A percentile compares a stretch with the other conserved stretches of the same genome.
Conservation (phyloP, 2,888 invertebrate genomes). For the Pyrochroa serraticornis region DNA sequence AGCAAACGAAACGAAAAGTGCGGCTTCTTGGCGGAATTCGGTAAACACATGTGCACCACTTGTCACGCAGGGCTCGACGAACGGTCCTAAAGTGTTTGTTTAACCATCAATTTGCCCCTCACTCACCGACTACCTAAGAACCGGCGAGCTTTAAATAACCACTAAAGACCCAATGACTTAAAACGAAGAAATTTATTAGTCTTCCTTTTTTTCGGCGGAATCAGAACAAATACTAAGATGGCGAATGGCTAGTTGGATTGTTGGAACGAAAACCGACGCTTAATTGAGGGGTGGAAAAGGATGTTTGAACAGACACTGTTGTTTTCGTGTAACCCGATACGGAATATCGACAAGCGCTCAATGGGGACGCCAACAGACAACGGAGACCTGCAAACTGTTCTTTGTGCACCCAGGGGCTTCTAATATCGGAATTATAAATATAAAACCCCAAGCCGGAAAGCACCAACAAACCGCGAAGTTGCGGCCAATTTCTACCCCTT, state of each 20-base stretch:
- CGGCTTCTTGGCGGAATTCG: constrained; percentile 31
- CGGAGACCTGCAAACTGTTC: constrained; percentile 9
- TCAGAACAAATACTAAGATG: not conserved
- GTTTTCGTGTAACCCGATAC: constrained; percentile 11
- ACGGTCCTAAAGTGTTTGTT: constrained; percentile 51
- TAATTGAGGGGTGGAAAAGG: constrained; percentile 22
- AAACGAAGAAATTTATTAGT: constrained; percentile 3
- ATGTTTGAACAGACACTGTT: constrained; percentile 32
- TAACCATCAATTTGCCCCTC: constrained; percentile 52
- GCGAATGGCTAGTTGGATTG: constrained; percentile 1
- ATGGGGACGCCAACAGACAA: constrained; percentile 4
- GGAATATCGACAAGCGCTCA: constrained; percentile 8
- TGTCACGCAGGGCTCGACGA: constrained; percentile 43
- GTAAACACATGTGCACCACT: constrained; percentile 57
- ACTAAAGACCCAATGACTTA: not conserved
- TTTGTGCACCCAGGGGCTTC: not conserved
- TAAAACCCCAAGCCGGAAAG: too few species aligned
- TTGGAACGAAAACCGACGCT: not conserved
- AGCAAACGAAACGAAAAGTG: constrained; percentile 30
- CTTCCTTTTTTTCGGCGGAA: not conserved
- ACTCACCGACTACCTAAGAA: constrained; percentile 35
- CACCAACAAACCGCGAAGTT: too few species aligned
- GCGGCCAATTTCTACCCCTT: too few species aligned
- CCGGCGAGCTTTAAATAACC: constrained; percentile 8
- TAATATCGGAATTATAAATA: constrained; percentile 8